phyloP scores from a whole-genome alignment of 2,113 vertebrate genomes.

The Enhydra lutris region DNA sequence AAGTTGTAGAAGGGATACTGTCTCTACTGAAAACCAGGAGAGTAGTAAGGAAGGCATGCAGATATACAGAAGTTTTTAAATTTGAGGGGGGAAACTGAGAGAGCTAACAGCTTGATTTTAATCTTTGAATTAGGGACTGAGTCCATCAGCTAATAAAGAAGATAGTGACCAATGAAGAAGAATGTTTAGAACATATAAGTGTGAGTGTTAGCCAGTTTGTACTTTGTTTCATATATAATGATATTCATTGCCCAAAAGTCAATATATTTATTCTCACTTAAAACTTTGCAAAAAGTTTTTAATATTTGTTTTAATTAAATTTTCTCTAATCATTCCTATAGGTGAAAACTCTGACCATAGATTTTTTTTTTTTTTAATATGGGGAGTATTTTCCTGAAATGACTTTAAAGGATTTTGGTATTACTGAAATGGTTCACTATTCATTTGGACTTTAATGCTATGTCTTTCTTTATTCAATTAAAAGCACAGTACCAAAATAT shows the following conservation, averaged over 20 bases:
- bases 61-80: not conserved
- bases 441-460: not conserved
- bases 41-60: not conserved
- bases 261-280: not conserved
- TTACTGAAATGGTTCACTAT: not conserved
- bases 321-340: not conserved
- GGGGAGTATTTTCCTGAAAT: not conserved
- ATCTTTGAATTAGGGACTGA: not conserved
- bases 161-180: not conserved
- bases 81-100: not conserved
- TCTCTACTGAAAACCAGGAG: not conserved
- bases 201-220: not conserved
- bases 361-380: not conserved
- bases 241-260: not conserved
- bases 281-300: not conserved
- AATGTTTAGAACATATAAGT: not conserved
- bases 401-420: not conserved
- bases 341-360: not conserved
- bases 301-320: not conserved
- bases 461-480: not conserved
- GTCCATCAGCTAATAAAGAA: not conserved
- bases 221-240: not conserved
- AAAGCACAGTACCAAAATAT: not conserved
- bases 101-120: not conserved
- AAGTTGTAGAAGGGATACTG: not conserved